phyloP scores from a whole-genome alignment of 2,888 invertebrate genomes.

The Dryobotodes eremita region DNA sequence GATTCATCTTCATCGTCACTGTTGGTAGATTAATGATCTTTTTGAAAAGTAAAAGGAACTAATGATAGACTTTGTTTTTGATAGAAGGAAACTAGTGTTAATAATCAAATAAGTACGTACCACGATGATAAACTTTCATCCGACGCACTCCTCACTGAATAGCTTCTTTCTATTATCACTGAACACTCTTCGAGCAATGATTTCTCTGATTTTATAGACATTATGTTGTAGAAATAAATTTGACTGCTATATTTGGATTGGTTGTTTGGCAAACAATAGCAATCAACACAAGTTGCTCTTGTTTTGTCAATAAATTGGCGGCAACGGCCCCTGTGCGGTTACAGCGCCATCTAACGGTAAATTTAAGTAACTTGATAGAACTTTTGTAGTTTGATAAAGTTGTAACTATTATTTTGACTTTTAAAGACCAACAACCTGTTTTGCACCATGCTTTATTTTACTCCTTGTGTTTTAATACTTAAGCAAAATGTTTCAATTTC shows the following conservation, averaged over 20 bases:
- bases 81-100: background rate
- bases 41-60: background rate
- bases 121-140: slow-evolving; percentile 84
- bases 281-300: slow-evolving; percentile 31
- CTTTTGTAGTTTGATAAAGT: background rate
- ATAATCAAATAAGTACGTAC: slow-evolving; percentile 67
- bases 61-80: background rate
- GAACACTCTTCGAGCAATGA: slow-evolving; percentile 84
- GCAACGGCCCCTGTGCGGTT: background rate
- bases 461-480: background rate
- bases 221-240: slow-evolving; percentile 54
- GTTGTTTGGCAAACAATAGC: background rate
- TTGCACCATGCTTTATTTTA: background rate
- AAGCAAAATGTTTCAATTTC: background rate
- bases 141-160: slow-evolving; percentile 81
- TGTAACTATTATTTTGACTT: background rate
- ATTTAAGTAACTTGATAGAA: background rate
- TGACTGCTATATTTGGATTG: background rate
- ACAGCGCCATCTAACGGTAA: slow-evolving; percentile 60
- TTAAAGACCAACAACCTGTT: background rate
- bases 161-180: slow-evolving; percentile 84
- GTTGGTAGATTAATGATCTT: background rate
- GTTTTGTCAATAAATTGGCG: slow-evolving; percentile 74
- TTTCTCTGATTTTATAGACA: slow-evolving; percentile 87
- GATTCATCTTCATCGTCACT: slow-evolving; percentile 81